Evolutionary conservation across 2,888 invertebrate species (phyloP).

Genomic region (Eupsilia transversa): DNA sequence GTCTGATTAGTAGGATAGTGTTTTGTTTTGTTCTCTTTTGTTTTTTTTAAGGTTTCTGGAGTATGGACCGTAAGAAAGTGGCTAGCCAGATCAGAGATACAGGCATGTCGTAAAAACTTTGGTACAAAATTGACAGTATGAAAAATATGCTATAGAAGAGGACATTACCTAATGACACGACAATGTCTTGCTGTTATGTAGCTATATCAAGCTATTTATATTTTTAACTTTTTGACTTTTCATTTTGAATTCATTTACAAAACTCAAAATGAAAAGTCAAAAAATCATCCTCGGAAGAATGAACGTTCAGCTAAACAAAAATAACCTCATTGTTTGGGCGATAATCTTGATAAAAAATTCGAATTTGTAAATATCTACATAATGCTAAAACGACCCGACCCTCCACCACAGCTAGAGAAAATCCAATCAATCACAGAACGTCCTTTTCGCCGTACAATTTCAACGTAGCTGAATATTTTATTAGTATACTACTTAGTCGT

Average conservation of each 20-base stretch:
- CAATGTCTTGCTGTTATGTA: neutral
- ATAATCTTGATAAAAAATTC: neutral
- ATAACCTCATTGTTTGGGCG: neutral
- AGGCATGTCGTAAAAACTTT: neutral
- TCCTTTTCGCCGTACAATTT: slow-evolving; percentile 52
- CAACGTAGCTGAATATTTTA: slow-evolving; percentile 81
- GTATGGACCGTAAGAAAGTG: neutral
- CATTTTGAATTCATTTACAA: neutral
- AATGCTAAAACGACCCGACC: neutral
- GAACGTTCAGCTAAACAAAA: neutral
- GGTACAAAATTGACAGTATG: neutral
- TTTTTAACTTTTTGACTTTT: no score
- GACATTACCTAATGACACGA: neutral
- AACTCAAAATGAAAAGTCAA: neutral
- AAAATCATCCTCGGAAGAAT: neutral
- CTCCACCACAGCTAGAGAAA: slow-evolving; percentile 19
- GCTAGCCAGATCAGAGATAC: neutral
- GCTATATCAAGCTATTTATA: neutral
- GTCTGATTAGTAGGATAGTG: slow-evolving; percentile 29
- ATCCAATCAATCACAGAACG: slow-evolving; percentile 56
- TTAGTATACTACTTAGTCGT: slow-evolving; percentile 82
- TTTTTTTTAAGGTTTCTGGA: neutral
- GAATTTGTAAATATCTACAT: neutral
- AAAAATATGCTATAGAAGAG: neutral
- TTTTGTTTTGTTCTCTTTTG: slow-evolving; percentile 10